Evolutionary conservation across 1,140 invertebrate species (phyloP), one percentile per base, ranked within the genome.

Genomic region (Zaprionus capensis): DNA sequence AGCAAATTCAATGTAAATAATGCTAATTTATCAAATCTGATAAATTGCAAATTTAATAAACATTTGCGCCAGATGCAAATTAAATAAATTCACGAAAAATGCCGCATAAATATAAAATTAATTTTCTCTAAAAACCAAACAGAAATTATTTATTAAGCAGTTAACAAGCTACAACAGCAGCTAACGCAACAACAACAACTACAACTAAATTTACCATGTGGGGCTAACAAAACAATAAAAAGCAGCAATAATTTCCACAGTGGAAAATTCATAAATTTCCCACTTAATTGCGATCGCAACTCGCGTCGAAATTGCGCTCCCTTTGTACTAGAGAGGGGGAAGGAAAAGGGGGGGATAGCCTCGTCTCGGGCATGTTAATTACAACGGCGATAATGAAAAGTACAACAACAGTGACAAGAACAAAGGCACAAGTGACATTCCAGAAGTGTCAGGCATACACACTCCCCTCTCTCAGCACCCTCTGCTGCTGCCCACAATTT

Each of bases 241-340:
- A 56, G 31, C 68, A 64, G 58, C 65, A 57, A 64, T 61, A 62
- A 64, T 22, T 68, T 80, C 31, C 17, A 62, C 38, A 46, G 68
- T 49, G 36, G 34, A 61, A 74, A 81, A 84, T 84, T 85, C 78
- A 84, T 84, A 81, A 84, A 84, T 84, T 81, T 73, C 53, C 26
- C 63, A 78, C 73, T 78, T 84, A 85, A 84, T 84, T 84, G 82
- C 81, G 71, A 78, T 84, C 81, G 41, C 41, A 34, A 15, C 51
- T 49, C 53, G 61, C 20, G 46, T 49, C 4, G 36, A 36, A 49
- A 34, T 24, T 41, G 24, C 22, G 15, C 5, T 63, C 15, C 41
- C 41, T 17, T 17, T 46, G 41, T 38, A 15, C 36, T 38, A 14
- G 36, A 55, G 22, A 28, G 51, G 20, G 11, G 24, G 1, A 11